Evolutionary conservation across 2,888 invertebrate genomes (phyloP).

Genomic region (Heliconius cydno): DNA sequence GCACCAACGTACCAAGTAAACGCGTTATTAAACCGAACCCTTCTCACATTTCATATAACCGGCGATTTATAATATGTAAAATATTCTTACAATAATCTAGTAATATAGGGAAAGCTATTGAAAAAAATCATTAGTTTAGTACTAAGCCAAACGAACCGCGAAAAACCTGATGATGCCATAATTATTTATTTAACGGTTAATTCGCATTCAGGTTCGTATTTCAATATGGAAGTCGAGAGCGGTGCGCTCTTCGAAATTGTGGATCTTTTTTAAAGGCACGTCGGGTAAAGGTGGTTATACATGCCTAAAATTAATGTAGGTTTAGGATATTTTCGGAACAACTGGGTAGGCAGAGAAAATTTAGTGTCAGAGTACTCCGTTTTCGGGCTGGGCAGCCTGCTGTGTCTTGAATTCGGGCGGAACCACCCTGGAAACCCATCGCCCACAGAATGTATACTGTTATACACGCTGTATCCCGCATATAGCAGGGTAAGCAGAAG

Average conservation of each 20-base stretch:
- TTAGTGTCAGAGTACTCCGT: neutral
- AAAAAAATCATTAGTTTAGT: conserved; percentile 43
- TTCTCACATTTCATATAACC: conserved; percentile 21
- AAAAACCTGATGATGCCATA: conserved; percentile 44
- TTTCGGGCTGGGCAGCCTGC: too few species aligned
- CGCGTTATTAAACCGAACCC: conserved; percentile 28
- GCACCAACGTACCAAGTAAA: conserved; percentile 20
- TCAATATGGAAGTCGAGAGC: conserved; percentile 43
- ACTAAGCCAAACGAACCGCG: conserved; percentile 44
- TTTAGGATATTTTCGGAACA: conserved; percentile 55
- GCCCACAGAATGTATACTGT: too few species aligned
- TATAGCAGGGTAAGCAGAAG: too few species aligned
- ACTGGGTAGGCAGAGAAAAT: neutral
- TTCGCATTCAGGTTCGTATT: conserved; percentile 43
- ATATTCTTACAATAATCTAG: conserved; percentile 40
- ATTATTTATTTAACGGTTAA: conserved; percentile 47
- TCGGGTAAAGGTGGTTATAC: conserved; percentile 46
- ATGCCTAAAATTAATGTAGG: conserved; percentile 38
- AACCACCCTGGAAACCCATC: too few species aligned
- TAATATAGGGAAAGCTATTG: conserved; percentile 41
- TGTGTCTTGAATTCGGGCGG: too few species aligned
- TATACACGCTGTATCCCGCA: too few species aligned
- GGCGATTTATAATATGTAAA: conserved; percentile 37
- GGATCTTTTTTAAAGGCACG: conserved; percentile 44
- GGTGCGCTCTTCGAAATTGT: conserved; percentile 46